Percentiles rank a stretch among this genome's conserved stretches.
phyloP scores from a whole-genome alignment of 1,140 invertebrate species.

The Cryptotermes secundus region DNA sequence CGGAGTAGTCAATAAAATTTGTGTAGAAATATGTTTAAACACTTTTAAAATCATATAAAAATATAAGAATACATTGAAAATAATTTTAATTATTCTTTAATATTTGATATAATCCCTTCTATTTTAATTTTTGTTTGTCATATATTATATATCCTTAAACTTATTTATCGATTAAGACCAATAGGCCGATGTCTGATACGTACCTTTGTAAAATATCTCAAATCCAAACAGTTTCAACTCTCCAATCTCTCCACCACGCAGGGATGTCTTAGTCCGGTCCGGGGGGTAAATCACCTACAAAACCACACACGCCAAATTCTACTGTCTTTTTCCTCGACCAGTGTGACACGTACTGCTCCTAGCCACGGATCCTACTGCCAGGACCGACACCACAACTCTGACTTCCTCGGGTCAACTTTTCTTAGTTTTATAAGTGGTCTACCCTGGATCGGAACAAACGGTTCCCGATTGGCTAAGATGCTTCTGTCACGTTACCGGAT shows the following conservation, averaged over 20 bases:
- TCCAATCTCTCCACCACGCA: neutral
- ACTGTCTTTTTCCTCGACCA: neutral
- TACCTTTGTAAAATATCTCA: neutral
- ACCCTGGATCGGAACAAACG: conserved; percentile 25
- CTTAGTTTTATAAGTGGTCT: conserved; percentile 28
- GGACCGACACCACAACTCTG: neutral
- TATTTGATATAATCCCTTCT: no score
- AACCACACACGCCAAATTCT: neutral
- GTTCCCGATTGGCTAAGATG: conserved; percentile 24
- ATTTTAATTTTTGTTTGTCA: no score
- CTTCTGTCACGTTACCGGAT: neutral
- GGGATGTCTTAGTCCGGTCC: neutral
- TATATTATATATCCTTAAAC: neutral
- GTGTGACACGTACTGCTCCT: neutral
- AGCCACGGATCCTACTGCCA: neutral
- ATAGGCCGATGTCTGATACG: neutral
- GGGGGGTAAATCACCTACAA: neutral
- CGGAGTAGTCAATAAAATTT: no score
- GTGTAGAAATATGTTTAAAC: no score
- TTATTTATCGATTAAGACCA: no score
- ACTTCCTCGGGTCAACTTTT: conserved; percentile 9
- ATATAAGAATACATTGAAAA: no score
- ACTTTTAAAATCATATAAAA: no score
- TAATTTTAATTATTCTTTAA: no score
- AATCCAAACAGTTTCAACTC: neutral